Evolutionary conservation across 1,140 invertebrate species (phyloP), one percentile per base, ranked within the genome.

Genomic region (Eubasilissa regina): DNA sequence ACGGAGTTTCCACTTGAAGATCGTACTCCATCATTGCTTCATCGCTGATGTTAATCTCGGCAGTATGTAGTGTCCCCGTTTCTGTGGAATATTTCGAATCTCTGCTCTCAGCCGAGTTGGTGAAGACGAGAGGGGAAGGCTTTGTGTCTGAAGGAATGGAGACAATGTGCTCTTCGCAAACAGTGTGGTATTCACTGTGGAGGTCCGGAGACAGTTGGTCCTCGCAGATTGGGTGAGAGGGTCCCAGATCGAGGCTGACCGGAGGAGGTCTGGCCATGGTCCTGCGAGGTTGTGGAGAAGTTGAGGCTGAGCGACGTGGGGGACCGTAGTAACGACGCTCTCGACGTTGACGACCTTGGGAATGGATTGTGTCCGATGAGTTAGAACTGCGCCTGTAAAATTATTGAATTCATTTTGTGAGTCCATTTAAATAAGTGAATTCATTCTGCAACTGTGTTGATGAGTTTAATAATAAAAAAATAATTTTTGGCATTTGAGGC

Each of bases 281-380:
- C 70, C 13, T 78, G 11, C 44, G 66, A 13, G 81, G 81, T 19
- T 75, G 78, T 4, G 81, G 81, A 11, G 81, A 82, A 0, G 81
- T 78, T 19, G 78, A 80, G n/a, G 81, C 81, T 0, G 81, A 82
- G 56, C 81, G 60, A 15, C 74, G 66, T 13, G 62, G 64, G n/a
- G 77, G 25, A 1, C 25, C 72, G 15, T 62, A 60, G 1, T 74
- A 45, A 0, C 78, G 70, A 12, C 62, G 73, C n/a, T 86, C 84
- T 68, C 84, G 75, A 66, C 83, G 80, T 74, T 84, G 77, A 17
- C 83, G 72, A 21, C 86, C 84, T 6, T 84, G 80, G 35, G 85
- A 77, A 25, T 84, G 84, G 21, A 85, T 84, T 21, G 83, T 85
- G 66, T 87, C 87, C 12, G 87, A 87, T 8, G 86, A 84, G 62